Percentiles rank a stretch among this genome's conserved stretches.
phyloP scores from a whole-genome alignment of 2,888 invertebrate species.

The Spicauda simplicius region DNA sequence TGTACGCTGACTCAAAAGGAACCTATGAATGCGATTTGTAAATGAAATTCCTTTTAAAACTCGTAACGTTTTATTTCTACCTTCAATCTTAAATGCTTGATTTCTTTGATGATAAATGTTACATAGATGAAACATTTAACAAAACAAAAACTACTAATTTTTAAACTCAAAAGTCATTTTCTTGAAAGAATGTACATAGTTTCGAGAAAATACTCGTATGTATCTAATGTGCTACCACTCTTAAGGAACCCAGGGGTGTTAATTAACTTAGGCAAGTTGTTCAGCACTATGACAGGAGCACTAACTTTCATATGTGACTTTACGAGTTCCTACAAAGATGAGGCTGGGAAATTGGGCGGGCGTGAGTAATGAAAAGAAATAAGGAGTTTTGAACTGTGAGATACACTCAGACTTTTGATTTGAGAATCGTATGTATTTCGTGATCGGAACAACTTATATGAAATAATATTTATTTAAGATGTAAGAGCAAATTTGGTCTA shows the following conservation, averaged over 20 bases:
- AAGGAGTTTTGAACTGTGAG: constrained; percentile 12
- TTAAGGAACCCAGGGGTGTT: constrained; percentile 13
- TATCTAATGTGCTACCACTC: constrained; percentile 4
- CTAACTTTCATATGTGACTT: constrained; percentile 34
- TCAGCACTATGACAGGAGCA: constrained; percentile 27
- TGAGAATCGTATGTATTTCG: too few species aligned
- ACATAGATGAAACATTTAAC: too few species aligned
- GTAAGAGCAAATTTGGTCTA: too few species aligned
- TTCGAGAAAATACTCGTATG: background rate
- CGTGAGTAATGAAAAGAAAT: constrained; percentile 12
- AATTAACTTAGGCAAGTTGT: constrained; percentile 33
- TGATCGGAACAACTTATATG: too few species aligned
- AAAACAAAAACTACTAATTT: background rate
- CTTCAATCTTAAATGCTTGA: too few species aligned
- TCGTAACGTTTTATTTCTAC: too few species aligned
- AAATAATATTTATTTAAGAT: too few species aligned
- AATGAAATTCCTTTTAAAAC: too few species aligned
- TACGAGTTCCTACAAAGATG: constrained; percentile 32
- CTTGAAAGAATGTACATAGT: background rate
- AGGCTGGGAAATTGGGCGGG: constrained; percentile 8
- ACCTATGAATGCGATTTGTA: too few species aligned
- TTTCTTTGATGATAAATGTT: too few species aligned
- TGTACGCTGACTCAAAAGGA: too few species aligned
- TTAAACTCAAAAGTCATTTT: background rate
- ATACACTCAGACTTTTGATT: too few species aligned